Conservation (phyloP, 2,113 vertebrate genomes). For the Corythornis vintsioides region DNA sequence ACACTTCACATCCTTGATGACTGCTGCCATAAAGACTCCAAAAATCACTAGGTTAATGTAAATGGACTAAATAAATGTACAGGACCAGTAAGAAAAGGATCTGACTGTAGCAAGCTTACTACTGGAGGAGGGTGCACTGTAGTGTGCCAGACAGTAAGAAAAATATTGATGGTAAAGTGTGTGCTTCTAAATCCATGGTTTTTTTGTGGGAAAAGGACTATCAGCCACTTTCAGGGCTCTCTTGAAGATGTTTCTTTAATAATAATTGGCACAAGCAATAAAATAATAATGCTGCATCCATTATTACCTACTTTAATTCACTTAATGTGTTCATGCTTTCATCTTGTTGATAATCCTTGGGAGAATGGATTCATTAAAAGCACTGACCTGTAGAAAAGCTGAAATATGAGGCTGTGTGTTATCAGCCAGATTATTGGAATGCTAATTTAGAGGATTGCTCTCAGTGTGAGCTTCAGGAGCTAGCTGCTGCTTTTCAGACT, state of each 20-base stretch:
- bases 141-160: background rate
- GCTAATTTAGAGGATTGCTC: background rate
- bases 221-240: background rate
- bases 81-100: background rate
- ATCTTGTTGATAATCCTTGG: background rate
- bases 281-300: background rate
- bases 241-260: slow-evolving; percentile 1
- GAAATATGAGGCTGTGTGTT: background rate
- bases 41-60: background rate
- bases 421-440: background rate
- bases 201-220: slow-evolving; percentile 11
- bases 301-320: background rate
- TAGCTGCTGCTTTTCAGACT: background rate
- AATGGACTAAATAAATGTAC: background rate
- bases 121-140: background rate
- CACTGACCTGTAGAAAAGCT: background rate
- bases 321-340: background rate
- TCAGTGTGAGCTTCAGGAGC: background rate
- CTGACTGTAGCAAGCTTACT: background rate
- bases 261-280: background rate
- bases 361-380: background rate
- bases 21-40: background rate
- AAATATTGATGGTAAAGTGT: background rate
- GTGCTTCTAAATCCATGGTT: background rate
- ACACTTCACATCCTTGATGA: background rate